These are phyloP conservation scores for Procambarus clarkii DNA, from an alignment of 1,140 invertebrate species.

Conservation along the genomic window DNA sequence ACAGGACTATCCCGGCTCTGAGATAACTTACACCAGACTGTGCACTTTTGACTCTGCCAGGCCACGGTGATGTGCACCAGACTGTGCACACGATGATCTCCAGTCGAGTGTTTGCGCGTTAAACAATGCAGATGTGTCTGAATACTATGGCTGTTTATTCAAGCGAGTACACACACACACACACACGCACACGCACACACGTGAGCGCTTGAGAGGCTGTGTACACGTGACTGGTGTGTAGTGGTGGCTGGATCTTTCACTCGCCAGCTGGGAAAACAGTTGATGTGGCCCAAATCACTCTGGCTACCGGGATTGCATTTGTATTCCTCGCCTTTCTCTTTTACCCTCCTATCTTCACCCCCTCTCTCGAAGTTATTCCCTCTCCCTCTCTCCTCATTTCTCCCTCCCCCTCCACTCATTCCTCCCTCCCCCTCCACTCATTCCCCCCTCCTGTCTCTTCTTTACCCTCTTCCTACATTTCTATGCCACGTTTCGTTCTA, in stretches of 20 bases:
- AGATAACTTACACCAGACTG: neutral
- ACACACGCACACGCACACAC: neutral
- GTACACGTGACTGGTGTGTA: neutral
- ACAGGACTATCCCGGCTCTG: neutral
- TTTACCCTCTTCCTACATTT: too few relatives aligned
- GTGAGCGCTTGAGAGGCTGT: neutral
- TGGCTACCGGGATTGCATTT: neutral
- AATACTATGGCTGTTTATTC: neutral
- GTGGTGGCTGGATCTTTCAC: neutral
- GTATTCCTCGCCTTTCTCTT: neutral
- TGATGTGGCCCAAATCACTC: neutral
- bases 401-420: too few relatives aligned
- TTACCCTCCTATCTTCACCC: neutral
- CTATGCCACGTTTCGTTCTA: too few relatives aligned
- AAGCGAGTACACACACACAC: neutral
- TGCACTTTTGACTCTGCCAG: neutral
- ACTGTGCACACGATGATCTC: neutral
- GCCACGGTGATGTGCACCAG: neutral
- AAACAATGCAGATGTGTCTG: neutral
- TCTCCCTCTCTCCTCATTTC: neutral
- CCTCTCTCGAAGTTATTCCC: neutral
- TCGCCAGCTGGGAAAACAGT: neutral
- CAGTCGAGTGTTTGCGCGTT: neutral
- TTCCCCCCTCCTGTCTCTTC: too few relatives aligned
- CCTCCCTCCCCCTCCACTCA: neutral